Conservation (phyloP, 2,888 invertebrate genomes). For the Leptinotarsa rubiginosa region DNA sequence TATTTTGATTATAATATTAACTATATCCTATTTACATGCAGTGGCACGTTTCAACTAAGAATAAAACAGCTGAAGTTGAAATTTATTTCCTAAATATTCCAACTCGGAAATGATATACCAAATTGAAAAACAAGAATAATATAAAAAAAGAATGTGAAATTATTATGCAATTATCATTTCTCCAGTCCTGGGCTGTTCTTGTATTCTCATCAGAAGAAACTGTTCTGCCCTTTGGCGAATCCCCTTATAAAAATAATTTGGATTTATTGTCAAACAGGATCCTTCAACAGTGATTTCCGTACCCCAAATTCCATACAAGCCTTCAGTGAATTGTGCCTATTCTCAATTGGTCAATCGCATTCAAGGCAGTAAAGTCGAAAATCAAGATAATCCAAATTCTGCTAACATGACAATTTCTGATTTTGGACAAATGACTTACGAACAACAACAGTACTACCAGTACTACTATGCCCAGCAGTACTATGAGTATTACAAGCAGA, state of each 20-base stretch:
- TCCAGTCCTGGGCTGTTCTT: not conserved
- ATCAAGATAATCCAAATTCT: constrained; percentile 53
- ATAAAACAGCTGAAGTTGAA: too few relatives aligned
- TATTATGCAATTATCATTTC: not conserved
- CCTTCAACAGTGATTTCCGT: constrained; percentile 45
- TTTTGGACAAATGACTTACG: constrained; percentile 56
- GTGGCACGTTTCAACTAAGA: too few relatives aligned
- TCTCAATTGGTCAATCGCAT: constrained; percentile 89
- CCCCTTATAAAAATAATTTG: constrained; percentile 44
- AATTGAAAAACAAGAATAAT: too few relatives aligned
- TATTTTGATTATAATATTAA: too few relatives aligned
- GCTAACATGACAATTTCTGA: constrained; percentile 54
- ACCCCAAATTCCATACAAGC: constrained; percentile 79
- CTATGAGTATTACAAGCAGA: constrained; percentile 64
- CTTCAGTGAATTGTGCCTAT: constrained; percentile 88
- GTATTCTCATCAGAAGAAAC: not conserved
- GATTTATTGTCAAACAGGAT: constrained; percentile 49
- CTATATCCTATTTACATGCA: too few relatives aligned
- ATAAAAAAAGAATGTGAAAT: too few relatives aligned
- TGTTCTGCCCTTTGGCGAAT: constrained; percentile 22
- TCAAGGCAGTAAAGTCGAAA: constrained; percentile 69
- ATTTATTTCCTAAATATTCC: too few relatives aligned
- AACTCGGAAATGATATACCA: not conserved
- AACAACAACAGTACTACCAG: constrained; percentile 63
- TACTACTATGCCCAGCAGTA: constrained; percentile 64